phyloP scores from a whole-genome alignment of 2,113 vertebrate species.

The Arenaria interpres region DNA sequence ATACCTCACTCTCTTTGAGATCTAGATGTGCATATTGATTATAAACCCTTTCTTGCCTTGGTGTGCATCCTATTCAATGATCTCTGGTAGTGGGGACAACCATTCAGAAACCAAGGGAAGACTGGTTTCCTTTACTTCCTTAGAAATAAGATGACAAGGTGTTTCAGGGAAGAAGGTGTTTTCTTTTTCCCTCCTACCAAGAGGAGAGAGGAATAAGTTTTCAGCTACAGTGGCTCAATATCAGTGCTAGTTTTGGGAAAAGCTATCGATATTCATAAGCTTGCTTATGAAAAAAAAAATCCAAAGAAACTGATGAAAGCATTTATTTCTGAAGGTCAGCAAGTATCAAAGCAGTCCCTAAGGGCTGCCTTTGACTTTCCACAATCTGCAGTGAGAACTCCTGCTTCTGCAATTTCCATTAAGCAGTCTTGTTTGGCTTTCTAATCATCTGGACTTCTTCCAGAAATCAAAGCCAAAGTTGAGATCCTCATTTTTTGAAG shows the following conservation, averaged over 20 bases:
- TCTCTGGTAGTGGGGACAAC: neutral
- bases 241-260: neutral
- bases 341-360: constrained; percentile 27
- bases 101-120: neutral
- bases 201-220: neutral
- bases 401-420: constrained; percentile 52
- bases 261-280: constrained; percentile 15
- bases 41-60: neutral
- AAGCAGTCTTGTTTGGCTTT: constrained; percentile 51
- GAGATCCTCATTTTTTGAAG: constrained; percentile 31
- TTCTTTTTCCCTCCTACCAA: neutral
- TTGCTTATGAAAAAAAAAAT: neutral
- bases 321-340: constrained; percentile 57
- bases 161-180: neutral
- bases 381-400: constrained; percentile 26
- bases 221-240: neutral
- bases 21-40: neutral
- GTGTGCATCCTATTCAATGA: neutral
- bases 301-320: constrained; percentile 4
- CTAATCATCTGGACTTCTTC: constrained; percentile 53
- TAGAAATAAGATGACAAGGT: neutral
- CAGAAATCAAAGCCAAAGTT: constrained; percentile 38
- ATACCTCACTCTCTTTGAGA: neutral
- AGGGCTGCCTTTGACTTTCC: constrained; percentile 38
- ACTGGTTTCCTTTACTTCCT: neutral